These are phyloP conservation scores for Enteromius unitaeniatus DNA, from an alignment of 2,797 vertebrate genomes.

Conservation along the genomic window DNA sequence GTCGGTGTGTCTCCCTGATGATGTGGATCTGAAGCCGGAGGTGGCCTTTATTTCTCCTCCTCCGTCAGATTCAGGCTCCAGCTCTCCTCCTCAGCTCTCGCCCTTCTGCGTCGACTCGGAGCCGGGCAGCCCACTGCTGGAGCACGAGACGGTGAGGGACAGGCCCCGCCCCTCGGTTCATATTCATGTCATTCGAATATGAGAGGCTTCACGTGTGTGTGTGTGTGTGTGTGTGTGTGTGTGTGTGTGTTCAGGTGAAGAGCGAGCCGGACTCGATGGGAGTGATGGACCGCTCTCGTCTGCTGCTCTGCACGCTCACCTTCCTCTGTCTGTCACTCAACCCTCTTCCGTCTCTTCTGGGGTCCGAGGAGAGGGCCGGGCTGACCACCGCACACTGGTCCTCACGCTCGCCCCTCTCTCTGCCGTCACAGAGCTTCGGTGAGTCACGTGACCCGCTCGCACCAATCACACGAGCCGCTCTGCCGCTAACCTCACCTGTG, in stretches of 20 bases:
- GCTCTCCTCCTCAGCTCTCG: conserved; percentile 90
- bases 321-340: conserved; percentile 97
- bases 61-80: conserved; percentile 91
- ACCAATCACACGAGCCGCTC: neutral
- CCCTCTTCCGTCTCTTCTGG: conserved; percentile 90
- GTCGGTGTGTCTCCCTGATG: conserved; percentile 83
- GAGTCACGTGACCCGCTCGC: neutral
- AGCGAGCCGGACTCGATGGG: conserved; percentile 93
- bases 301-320: conserved; percentile 93
- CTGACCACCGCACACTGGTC: conserved; percentile 69
- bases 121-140: conserved; percentile 91
- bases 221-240: neutral
- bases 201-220: neutral
- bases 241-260: conserved; percentile 82
- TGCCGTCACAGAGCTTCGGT: conserved; percentile 82
- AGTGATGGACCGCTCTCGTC: conserved; percentile 96
- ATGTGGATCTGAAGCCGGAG: conserved; percentile 92
- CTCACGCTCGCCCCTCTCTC: conserved; percentile 81
- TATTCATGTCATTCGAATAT: neutral
- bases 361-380: conserved; percentile 67
- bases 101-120: conserved; percentile 96
- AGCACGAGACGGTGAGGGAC: conserved; percentile 68
- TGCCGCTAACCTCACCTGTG: neutral
- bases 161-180: neutral
- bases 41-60: conserved; percentile 95